These are phyloP conservation scores for Megastigmus dorsalis DNA, from an alignment of 2,888 invertebrate genomes.

Conservation along the genomic window DNA sequence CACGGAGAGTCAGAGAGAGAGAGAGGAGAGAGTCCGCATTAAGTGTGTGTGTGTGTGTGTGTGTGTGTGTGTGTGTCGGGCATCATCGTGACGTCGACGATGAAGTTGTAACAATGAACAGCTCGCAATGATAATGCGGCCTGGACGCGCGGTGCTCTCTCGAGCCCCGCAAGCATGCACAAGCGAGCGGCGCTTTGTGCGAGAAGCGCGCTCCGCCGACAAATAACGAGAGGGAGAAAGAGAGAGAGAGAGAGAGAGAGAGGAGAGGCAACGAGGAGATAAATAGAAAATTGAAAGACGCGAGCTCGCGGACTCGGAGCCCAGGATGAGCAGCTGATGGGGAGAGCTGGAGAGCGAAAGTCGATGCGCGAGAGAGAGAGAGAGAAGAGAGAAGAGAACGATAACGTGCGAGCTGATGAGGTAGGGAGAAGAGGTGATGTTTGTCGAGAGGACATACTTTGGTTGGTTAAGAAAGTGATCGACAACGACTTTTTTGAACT, in stretches of 20 bases:
- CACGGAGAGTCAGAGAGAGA: constrained; percentile 26
- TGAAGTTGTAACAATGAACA: constrained; percentile 64
- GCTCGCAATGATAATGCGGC: constrained; percentile 63
- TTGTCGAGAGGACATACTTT: too few species aligned
- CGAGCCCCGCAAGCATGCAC: too few species aligned
- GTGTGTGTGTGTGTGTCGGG: not conserved
- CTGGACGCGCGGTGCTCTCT: not conserved
- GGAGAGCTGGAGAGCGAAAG: constrained; percentile 36
- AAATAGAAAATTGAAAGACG: constrained; percentile 46
- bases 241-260: not conserved
- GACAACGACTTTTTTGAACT: too few species aligned
- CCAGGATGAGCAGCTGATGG: too few species aligned
- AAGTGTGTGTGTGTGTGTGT: not conserved
- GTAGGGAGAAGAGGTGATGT: not conserved
- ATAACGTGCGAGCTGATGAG: not conserved
- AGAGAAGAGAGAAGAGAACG: constrained; percentile 1
- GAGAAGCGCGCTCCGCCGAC: constrained; percentile 27
- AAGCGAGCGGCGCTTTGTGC: constrained; percentile 29
- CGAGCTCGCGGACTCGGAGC: too few species aligned
- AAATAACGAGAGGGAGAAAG: constrained; percentile 23
- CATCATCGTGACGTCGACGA: constrained; percentile 40
- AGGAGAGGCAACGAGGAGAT: constrained; percentile 12
- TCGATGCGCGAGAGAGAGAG: not conserved
- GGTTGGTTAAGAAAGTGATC: too few species aligned
- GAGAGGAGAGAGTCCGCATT: constrained; percentile 7